Conservation (phyloP, 2,797 vertebrate species). For the Triplophysa yarkandensis region DNA sequence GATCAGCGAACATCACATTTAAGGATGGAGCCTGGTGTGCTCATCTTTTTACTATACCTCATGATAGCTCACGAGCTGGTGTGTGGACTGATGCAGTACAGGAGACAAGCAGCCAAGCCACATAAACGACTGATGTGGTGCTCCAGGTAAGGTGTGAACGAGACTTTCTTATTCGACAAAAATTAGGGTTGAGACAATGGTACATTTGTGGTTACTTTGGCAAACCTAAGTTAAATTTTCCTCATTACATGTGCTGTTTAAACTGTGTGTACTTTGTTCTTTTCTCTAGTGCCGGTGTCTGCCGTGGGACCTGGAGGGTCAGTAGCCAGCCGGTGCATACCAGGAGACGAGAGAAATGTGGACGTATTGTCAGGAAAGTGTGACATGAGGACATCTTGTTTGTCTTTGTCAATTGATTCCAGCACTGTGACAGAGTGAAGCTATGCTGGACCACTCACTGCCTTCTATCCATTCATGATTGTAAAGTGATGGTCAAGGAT, state of each 20-base stretch:
- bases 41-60: conserved; percentile 86
- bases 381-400: conserved; percentile 59
- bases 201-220: neutral
- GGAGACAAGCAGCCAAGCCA: conserved; percentile 76
- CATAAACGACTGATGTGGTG: conserved; percentile 75
- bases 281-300: conserved; percentile 60
- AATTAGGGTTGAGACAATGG: too few species aligned
- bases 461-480: neutral
- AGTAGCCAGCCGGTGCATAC: conserved; percentile 66
- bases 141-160: conserved; percentile 73
- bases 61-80: conserved; percentile 90
- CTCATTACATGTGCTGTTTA: neutral
- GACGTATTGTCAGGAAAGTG: conserved; percentile 85
- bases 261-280: neutral
- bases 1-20: neutral
- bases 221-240: neutral
- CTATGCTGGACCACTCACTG: conserved; percentile 37
- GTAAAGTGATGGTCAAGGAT: neutral
- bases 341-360: conserved; percentile 75
- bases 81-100: conserved; percentile 86
- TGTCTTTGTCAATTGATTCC: neutral
- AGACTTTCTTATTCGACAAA: neutral
- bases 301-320: conserved; percentile 65
- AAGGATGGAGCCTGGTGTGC: conserved; percentile 85
- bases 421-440: conserved; percentile 28